A percentile compares a stretch with the other conserved stretches of the same genome.
phyloP scores from a whole-genome alignment of 1,140 invertebrate genomes.

The Drosophila nikananu region DNA sequence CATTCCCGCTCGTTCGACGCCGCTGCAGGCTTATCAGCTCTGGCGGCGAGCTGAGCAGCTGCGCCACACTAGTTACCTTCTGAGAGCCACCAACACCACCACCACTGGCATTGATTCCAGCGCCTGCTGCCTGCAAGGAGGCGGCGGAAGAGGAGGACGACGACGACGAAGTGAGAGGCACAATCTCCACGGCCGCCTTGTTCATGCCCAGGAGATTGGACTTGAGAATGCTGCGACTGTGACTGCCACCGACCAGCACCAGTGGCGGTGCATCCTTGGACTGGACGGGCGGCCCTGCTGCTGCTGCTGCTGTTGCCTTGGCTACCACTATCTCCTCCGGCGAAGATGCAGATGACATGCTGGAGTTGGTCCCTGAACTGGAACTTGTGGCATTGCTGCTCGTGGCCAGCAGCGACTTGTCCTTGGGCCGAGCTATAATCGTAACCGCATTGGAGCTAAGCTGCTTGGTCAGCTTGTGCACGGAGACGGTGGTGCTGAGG shows the following conservation, averaged over 20 bases:
- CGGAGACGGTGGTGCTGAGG: conserved; percentile 53
- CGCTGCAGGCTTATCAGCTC: conserved; percentile 77
- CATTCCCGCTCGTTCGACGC: conserved; percentile 36
- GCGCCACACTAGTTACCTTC: conserved; percentile 44
- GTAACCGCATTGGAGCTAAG: conserved; percentile 81
- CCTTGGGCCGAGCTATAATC: conserved; percentile 79
- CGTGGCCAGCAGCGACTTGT: conserved; percentile 28
- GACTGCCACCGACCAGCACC: conserved; percentile 46
- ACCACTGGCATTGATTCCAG: background rate
- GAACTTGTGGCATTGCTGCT: background rate
- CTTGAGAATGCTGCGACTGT: conserved; percentile 79
- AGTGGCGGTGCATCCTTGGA: conserved; percentile 58
- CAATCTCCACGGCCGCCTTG: conserved; percentile 75
- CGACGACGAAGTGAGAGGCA: conserved; percentile 48
- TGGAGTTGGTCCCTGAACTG: conserved; percentile 2
- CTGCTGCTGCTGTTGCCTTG: conserved; percentile 13
- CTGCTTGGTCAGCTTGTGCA: conserved; percentile 80
- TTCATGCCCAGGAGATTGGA: conserved; percentile 73
- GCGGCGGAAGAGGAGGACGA: conserved; percentile 1
- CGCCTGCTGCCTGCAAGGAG: background rate
- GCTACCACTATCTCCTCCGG: conserved; percentile 8
- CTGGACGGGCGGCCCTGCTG: conserved; percentile 21
- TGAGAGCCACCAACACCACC: background rate
- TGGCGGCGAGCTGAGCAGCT: conserved; percentile 73
- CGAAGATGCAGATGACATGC: conserved; percentile 5